Evolutionary conservation across 2,797 vertebrate genomes (phyloP), one percentile per base, ranked within the genome.

Genomic region (Margarornis squamiger): DNA sequence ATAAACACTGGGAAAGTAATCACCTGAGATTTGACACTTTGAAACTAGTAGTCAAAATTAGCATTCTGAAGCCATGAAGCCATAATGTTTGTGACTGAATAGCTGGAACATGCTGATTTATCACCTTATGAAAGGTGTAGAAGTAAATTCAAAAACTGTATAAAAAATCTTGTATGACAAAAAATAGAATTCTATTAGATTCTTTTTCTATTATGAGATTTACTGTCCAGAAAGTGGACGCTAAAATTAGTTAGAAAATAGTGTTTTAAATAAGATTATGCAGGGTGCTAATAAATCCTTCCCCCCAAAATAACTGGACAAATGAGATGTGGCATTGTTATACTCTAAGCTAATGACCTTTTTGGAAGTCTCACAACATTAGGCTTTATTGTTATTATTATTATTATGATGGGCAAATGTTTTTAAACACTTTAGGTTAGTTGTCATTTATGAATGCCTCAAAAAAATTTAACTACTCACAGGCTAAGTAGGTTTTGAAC

Each of bases 81-180:
- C 66, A 23, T 89, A 91, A 77, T 22, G 10, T 21, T 34, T 67
- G 46, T 62, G 67, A 88, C 80, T 79, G 70, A 94, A 84, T 52
- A 89, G 43, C 38, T 92, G 75, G 45, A 94, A 90, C 36, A 79
- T 71, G 52, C 32, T 86, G 74, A 97, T 96, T 90, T 94, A 95
- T 83, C 55, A 63, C 17, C 41, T 88, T 61, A 32, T 81, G 4
- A 62, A 95, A 93, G n/a, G n/a, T 48, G 51, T 65, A 95, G 86
- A 90, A 70, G 22, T 57, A 91, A 93, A 95, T 91, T 77, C 34
- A 94, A 93, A 93, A 76, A 49, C 59, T 49, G 17, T 7, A 39
- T 62, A 86, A 65, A 92, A 95, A 97, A 85, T 49, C 32, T 26
- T 54, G 52, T 59, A 46, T 51, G 74, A 79, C 9, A 10, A 63